Evolutionary conservation across 2,888 invertebrate species (phyloP).

Genomic region (Netelia virgata): DNA sequence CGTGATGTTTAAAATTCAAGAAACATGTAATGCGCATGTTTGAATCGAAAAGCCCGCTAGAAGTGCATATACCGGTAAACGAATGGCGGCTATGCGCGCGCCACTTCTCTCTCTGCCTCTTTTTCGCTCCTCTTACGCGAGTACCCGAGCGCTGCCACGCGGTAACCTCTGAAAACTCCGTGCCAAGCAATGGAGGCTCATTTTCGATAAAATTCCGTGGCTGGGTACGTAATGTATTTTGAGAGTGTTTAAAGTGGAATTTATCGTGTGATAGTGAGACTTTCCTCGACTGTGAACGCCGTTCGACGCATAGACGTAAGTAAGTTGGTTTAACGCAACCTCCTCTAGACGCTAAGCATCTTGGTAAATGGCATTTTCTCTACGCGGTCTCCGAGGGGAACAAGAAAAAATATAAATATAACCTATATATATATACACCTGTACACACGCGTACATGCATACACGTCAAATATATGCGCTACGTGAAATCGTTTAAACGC

Average conservation of each 20-base stretch:
- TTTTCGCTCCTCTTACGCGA: background rate
- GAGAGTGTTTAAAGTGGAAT: constrained; percentile 79
- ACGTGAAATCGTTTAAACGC: constrained; percentile 49
- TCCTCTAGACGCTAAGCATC: constrained; percentile 3
- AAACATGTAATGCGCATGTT: background rate
- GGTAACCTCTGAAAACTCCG: constrained; percentile 80
- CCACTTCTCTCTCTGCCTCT: background rate
- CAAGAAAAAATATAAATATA: constrained; percentile 76
- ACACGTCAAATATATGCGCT: constrained; percentile 21
- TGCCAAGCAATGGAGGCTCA: constrained; percentile 83
- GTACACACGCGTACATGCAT: constrained; percentile 17
- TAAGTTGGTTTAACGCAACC: constrained; percentile 59
- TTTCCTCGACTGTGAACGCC: constrained; percentile 77
- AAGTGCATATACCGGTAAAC: background rate
- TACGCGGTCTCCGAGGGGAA: constrained; percentile 29
- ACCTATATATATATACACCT: constrained; percentile 68
- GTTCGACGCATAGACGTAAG: constrained; percentile 76
- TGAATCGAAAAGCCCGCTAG: constrained; percentile 3
- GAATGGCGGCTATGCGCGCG: constrained; percentile 33
- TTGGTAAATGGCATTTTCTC: constrained; percentile 24
- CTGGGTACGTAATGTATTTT: constrained; percentile 81
- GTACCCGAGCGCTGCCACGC: constrained; percentile 66
- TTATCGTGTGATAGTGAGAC: constrained; percentile 81
- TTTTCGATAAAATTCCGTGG: constrained; percentile 81
- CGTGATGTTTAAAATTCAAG: background rate